phyloP scores from a whole-genome alignment of 2,888 invertebrate species.

The Cremastinae sp. region DNA sequence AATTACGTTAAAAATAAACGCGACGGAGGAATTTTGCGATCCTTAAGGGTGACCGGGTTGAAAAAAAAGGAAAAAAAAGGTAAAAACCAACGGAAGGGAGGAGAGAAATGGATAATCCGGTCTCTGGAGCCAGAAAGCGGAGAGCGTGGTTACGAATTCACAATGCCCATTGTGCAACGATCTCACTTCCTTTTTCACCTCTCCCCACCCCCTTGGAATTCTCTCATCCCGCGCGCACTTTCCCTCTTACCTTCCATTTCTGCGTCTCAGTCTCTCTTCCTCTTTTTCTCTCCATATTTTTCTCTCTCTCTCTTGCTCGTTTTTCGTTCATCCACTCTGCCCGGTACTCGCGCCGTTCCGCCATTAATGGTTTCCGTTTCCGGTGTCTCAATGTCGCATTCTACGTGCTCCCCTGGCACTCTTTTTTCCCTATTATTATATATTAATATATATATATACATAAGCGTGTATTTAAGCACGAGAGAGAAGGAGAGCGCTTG shows the following conservation, averaged over 20 bases:
- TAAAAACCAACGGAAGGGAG: too few relatives aligned
- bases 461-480: conserved; percentile 1
- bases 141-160: conserved; percentile 67
- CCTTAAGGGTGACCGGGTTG: too few relatives aligned
- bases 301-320: conserved; percentile 33
- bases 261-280: too few relatives aligned
- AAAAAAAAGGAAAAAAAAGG: too few relatives aligned
- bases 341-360: conserved; percentile 56
- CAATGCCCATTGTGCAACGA: conserved; percentile 73
- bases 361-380: conserved; percentile 76
- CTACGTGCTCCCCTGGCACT: conserved; percentile 47
- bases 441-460: conserved; percentile 11
- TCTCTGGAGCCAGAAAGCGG: conserved; percentile 55
- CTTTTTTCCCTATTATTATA: conserved; percentile 15
- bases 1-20: too few relatives aligned
- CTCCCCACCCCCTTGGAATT: conserved; percentile 51
- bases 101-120: conserved; percentile 20
- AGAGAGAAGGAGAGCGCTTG: too few relatives aligned
- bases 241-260: conserved; percentile 21
- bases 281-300: neutral
- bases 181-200: conserved; percentile 56
- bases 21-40: too few relatives aligned
- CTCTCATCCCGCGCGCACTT: conserved; percentile 44
- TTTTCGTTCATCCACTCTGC: conserved; percentile 53
- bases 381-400: conserved; percentile 73